Evolutionary conservation across 2,888 invertebrate species (phyloP).

Genomic region (Eupithecia pulchellata): DNA sequence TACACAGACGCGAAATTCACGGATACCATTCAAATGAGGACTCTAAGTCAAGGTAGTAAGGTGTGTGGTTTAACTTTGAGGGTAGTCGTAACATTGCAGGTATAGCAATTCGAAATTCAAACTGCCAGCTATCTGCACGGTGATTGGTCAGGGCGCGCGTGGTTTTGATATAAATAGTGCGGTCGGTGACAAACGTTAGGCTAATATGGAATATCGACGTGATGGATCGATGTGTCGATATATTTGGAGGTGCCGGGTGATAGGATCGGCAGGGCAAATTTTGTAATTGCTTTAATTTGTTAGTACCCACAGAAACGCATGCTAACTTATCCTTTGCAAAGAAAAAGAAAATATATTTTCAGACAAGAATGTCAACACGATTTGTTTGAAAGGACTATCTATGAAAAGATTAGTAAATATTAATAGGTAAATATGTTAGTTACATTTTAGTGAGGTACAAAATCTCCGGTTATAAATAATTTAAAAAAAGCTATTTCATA

Average conservation of each 20-base stretch:
- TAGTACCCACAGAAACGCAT: too few relatives aligned
- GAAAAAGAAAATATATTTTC: too few relatives aligned
- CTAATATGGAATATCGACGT: constrained; percentile 69
- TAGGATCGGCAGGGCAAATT: not conserved
- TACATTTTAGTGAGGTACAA: too few relatives aligned
- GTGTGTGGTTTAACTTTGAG: constrained; percentile 36
- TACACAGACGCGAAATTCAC: constrained; percentile 19
- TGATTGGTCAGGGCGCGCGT: constrained; percentile 81
- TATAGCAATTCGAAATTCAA: constrained; percentile 77
- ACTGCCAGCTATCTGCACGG: constrained; percentile 78
- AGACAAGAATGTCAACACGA: too few relatives aligned
- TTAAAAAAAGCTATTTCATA: too few relatives aligned
- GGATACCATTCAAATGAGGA: constrained; percentile 39
- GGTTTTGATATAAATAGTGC: constrained; percentile 81
- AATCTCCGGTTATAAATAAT: too few relatives aligned
- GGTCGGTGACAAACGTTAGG: constrained; percentile 68
- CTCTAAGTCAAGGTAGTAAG: constrained; percentile 40
- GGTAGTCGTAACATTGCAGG: constrained; percentile 58
- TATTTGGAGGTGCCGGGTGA: constrained; percentile 13
- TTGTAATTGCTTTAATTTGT: not conserved
- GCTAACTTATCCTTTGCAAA: too few relatives aligned
- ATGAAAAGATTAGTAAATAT: too few relatives aligned
- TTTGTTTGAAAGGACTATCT: too few relatives aligned
- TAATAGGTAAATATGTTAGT: too few relatives aligned
- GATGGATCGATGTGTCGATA: constrained; percentile 53